Base-by-base conservation (phyloP, 2,113 vertebrate genomes). In the Typhlomys cinereus region DNA sequence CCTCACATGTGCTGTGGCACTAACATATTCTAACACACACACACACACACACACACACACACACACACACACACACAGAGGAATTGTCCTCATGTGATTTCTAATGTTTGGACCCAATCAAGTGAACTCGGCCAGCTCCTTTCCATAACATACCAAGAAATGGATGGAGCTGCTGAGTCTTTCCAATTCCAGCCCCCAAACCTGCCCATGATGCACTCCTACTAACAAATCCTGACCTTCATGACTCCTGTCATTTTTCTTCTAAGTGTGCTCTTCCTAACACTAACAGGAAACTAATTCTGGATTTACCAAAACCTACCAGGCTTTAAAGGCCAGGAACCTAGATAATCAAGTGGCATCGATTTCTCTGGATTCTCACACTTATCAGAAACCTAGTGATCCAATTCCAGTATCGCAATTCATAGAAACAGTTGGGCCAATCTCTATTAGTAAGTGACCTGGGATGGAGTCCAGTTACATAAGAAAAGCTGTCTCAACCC, bases 261-360 rank as follows among this genome's bases (percentile, higher is more conserved):
- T 36, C 20, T 20, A 23, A 54, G n/a, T 2, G 17, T 18, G 73
- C 79, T 90, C 70, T 57, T 80, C 44, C 69, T n/a, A n/a, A 48
- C 41, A 10, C 85, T 78, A 89, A 64, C 69, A 66, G 59, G 69
- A 48, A 92, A 75, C 69, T 36, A 69, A 64, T 41, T 11, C 76
- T n/a, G n/a, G 50, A 59, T 64, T 36, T 34, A 25, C 70, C 91
- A 75, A 69, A 67, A 70, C 59, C 7, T 20, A 69, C 66, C 39
- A 87, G 34, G n/a, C n/a, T n/a, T 27, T 2, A 27, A 83, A 92
- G 15, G 48, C 62, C 81, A 46, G 41, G 39, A 29, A 85, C 34
- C 59, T 36, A 31, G 7, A 83, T 0, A 31, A 13, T n/a, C n/a
- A n/a, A 57, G n/a, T 69, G 8, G 0, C 0, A 7, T 20, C 1